Evolutionary conservation across 1,140 invertebrate species (phyloP), one percentile per base, ranked within the genome.

Genomic region (Caenorhabditis latens): DNA sequence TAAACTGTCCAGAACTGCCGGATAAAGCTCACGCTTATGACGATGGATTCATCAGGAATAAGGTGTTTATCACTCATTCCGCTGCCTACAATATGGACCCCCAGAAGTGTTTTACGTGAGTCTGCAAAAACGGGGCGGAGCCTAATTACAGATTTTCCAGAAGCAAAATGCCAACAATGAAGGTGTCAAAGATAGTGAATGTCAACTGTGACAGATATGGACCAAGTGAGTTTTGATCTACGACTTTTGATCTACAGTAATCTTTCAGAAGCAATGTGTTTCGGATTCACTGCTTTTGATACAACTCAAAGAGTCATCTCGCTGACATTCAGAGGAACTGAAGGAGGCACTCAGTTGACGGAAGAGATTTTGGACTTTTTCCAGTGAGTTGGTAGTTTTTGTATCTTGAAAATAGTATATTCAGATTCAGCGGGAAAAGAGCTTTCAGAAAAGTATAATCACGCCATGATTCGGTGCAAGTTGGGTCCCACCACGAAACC

Each of bases 301-400:
- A 55, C 86, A 14, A 42, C 46, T 5, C 75, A 86, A 48, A 83
- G 57, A 71, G 75, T 83, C 14, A 83, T 86, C 5, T 40, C 71
- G 14, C 13, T 86, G 32, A 71, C 75, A 8, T 86, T 86, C 79
- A 21, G 86, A 21, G 86, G 86, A 61, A 86, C 86, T 7, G 63
- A 63, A 42, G 82, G 75, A 40, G 16, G 14, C 43, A 24, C 32
- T 13, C 86, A 86, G 55, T 40, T 84, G 55, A 21, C 46, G 42
- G 86, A 86, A n/a, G 86, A 86, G 48, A 79, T 86, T 46, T 16
- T 53, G 0, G 71, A 75, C 24, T 86, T 83, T 24, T 83, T 86
- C 50, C 46, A 86, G 86, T 86, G 43, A 86, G 65, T 86, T n/a
- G n/a, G n/a, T n/a, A n/a, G n/a, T n/a, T n/a, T n/a, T n/a, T n/a